Evolutionary conservation across 2,888 invertebrate species (phyloP).

Genomic region (Megaustenia siamemsis): DNA sequence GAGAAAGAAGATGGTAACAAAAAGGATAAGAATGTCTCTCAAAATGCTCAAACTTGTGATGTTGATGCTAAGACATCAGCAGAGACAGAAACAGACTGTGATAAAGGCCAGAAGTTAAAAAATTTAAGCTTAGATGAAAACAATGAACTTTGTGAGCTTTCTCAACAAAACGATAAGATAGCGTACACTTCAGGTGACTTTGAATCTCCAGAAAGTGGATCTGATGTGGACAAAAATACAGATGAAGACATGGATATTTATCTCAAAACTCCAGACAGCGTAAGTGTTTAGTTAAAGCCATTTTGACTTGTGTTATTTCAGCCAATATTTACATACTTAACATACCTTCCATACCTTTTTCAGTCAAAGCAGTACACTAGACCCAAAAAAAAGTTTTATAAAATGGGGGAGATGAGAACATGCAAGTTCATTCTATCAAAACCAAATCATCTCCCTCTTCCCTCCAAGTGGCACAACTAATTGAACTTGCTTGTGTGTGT

Average conservation of each 20-base stretch:
- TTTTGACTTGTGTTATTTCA: no score
- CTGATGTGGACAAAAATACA: neutral
- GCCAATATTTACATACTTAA: no score
- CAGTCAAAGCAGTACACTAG: no score
- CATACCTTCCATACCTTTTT: no score
- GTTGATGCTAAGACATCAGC: no score
- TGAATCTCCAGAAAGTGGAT: neutral
- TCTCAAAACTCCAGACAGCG: neutral
- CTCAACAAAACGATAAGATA: neutral
- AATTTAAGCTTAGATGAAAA: neutral
- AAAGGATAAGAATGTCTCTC: neutral
- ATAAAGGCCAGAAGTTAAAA: neutral
- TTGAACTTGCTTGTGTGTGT: no score
- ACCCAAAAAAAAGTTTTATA: no score
- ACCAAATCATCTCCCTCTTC: no score
- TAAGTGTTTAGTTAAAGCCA: no score
- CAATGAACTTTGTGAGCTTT: neutral
- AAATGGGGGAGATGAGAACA: no score
- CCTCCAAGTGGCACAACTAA: no score
- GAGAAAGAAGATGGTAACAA: neutral
- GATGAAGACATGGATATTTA: slow-evolving; percentile 3
- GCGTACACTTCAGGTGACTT: neutral
- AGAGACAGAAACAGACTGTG: neutral
- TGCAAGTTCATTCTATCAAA: no score
- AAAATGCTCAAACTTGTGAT: neutral